Evolutionary conservation across 2,113 vertebrate species (phyloP).

Genomic region (Coracopsis vasa): DNA sequence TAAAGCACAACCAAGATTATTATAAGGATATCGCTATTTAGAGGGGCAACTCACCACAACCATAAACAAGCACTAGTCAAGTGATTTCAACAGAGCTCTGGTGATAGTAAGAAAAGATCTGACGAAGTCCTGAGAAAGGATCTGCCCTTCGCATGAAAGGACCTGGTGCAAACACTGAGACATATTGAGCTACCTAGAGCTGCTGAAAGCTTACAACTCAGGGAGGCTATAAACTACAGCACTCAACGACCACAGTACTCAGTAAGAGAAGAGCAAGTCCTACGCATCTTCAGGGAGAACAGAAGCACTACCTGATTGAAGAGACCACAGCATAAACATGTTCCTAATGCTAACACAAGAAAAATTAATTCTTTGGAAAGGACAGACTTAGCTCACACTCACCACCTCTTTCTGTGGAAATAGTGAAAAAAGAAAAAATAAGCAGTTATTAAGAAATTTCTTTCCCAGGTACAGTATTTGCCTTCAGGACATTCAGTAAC

Average conservation of each 20-base stretch:
- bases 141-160: not conserved
- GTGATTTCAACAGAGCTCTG: conserved; percentile 14
- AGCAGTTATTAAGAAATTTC: conserved; percentile 29
- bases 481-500: not conserved
- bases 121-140: not conserved
- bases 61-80: not conserved
- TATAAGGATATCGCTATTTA: not conserved
- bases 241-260: not conserved
- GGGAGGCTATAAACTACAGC: not conserved
- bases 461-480: not conserved
- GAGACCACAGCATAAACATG: conserved; percentile 28
- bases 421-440: conserved; percentile 52
- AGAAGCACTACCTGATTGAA: not conserved
- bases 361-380: not conserved
- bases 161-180: not conserved
- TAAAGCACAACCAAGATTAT: not conserved
- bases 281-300: not conserved
- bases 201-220: conserved; percentile 6
- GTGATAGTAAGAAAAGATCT: not conserved
- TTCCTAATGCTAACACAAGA: conserved; percentile 27
- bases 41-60: not conserved
- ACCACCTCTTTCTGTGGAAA: conserved; percentile 72
- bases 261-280: not conserved
- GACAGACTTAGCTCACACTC: conserved; percentile 63
- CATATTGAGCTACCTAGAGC: conserved; percentile 20